Evolutionary conservation across 2,797 vertebrate species (phyloP).

Genomic region (Acanthornis magna): DNA sequence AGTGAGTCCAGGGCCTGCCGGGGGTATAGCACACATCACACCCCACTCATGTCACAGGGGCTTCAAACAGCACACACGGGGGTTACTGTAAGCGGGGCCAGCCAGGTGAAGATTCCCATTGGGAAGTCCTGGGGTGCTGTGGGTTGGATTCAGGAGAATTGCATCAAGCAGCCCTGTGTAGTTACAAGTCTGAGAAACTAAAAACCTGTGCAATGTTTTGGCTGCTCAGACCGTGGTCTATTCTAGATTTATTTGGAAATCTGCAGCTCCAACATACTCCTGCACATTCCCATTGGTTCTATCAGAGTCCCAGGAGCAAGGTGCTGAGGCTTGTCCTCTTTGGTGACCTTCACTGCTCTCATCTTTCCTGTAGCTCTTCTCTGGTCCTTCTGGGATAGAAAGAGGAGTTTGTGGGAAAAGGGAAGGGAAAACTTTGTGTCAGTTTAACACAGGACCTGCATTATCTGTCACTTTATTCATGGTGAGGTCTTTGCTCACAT

Average conservation of each 20-base stretch:
- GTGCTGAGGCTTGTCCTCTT: background rate
- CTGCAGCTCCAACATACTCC: background rate
- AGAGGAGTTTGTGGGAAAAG: background rate
- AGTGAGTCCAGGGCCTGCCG: slow-evolving; percentile 74
- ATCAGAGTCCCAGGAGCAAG: background rate
- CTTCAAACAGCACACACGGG: accelerated
- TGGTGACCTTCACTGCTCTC: background rate
- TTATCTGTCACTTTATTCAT: background rate
- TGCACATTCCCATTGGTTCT: background rate
- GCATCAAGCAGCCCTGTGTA: background rate
- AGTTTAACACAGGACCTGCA: background rate
- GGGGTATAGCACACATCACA: accelerated
- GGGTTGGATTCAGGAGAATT: background rate
- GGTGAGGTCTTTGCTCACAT: background rate
- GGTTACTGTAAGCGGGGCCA: background rate
- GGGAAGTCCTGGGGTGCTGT: accelerated
- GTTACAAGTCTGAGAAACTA: background rate
- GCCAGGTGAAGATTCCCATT: accelerated
- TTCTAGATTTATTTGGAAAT: background rate
- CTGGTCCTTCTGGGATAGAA: background rate
- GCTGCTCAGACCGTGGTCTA: background rate
- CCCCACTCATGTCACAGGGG: accelerated
- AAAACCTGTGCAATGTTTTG: background rate
- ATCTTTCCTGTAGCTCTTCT: background rate
- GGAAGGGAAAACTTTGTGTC: background rate